Base-by-base conservation (phyloP, 2,113 vertebrate species). In the Bolborhynchus lineola region DNA sequence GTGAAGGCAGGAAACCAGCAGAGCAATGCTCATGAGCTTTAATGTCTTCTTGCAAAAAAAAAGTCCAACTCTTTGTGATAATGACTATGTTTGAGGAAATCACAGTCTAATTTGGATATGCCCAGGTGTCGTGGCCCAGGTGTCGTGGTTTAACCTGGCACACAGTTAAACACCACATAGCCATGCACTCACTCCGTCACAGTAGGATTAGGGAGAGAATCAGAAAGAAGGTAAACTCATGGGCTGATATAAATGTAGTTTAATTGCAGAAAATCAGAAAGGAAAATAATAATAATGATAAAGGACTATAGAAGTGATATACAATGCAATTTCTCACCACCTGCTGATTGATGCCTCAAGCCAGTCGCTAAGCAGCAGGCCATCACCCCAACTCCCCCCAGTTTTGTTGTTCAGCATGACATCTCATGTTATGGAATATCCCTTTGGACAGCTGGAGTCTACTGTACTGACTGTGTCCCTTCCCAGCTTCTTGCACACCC, bases 111-210 rank as follows among this genome's bases (percentile, higher is more conserved):
- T 94, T 63, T 91, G 8, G 15, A 31, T 75, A 75, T 20, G 44
- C 29, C 8, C n/a, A 74, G 28, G 11, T 41, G 16, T 16, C 31
- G 16, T 47, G 44, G 16, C 29, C 8, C n/a, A 74, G 28, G 11
- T 41, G 16, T 16, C 31, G 16, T 47, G 44, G 16, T 46, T 46
- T 67, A 67, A 67, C 39, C 16, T 2, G 0, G 25, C 6, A 68
- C 28, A 29, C 25, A 86, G 46, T 14, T 60, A 26, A 80, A 41
- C 52, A 80, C 4, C 44, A 46, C 24, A 60, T 5, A 67, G n/a
- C 33, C 46, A 4, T 41, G 53, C 2, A 0, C 29, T 62, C 1
- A 3, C 13, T 41, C 37, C 8, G 3, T 31, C 31, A 29, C 60
- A 68, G 52, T 53, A 11, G 14, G 14, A 26, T 28, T 31, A 5